Base-by-base conservation (phyloP, 2,797 vertebrate genomes). In the Macropodus opercularis region DNA sequence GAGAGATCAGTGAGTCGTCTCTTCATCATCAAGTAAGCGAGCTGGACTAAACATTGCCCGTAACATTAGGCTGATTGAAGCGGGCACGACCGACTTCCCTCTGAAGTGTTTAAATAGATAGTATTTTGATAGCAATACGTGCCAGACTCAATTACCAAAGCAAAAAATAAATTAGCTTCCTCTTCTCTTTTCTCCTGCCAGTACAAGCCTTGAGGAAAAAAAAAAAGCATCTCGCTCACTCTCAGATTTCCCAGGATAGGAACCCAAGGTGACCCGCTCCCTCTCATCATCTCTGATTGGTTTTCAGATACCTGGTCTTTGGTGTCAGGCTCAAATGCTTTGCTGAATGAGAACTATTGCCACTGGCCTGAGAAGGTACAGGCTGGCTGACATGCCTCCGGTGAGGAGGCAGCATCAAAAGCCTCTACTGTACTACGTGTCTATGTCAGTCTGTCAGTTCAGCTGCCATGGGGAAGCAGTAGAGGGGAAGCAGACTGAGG, bases 111-210 rank as follows among this genome's bases (percentile, higher is more conserved):
- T 75, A 73, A 87, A 80, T 46, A 56, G 61, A 77, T 40, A 59
- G 27, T 44, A 51, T 76, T 87, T 73, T 72, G 72, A 85, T 65
- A 61, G 70, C 22, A 47, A 64, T 65, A 34, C n/a, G 17, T 58
- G 59, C 78, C 64, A 80, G 68, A 75, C 63, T 77, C 64, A 76
- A 77, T 85, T 81, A 85, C 80, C 55, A 83, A 80, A 77, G 64
- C 48, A 62, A 70, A 70, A 78, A 84, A 73, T 54, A 69, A 77
- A 87, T 82, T 68, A 75, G 60, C 63, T 60, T 53, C 15, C 50
- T 24, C 17, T 17, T 58, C 71, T 62, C 54, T 79, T 60, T 75
- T 66, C 66, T 76, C 46, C 58, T 63, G 59, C 81, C 71, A 80
- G 66, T 54, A 64, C 56, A 43, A 71, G 67, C 35, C 42, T 50